Evolutionary conservation across 2,888 invertebrate genomes (phyloP).

Genomic region (Andricus curvator): DNA sequence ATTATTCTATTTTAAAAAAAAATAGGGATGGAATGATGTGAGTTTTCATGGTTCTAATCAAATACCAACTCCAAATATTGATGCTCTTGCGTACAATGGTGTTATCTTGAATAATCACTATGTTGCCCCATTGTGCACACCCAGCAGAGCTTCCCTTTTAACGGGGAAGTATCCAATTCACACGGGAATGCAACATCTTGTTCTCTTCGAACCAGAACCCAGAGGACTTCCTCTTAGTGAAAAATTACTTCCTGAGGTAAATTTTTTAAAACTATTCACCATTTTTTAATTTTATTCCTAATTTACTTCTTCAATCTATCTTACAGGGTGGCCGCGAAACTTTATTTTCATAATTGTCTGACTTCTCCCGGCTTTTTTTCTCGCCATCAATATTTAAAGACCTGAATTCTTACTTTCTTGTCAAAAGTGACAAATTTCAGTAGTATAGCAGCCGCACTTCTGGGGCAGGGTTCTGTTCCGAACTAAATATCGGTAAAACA

Average conservation of each 20-base stretch:
- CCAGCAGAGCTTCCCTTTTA: constrained; percentile 88
- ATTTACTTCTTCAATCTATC: background rate
- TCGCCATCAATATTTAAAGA: too few relatives aligned
- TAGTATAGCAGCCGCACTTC: too few relatives aligned
- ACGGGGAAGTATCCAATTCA: constrained; percentile 94
- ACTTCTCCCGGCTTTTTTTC: too few relatives aligned
- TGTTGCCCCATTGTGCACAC: constrained; percentile 91
- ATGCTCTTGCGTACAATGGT: constrained; percentile 90
- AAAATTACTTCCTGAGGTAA: constrained; percentile 84
- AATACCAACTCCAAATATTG: constrained; percentile 93
- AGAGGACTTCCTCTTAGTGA: constrained; percentile 85
- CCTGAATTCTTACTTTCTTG: too few relatives aligned
- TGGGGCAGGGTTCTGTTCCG: too few relatives aligned
- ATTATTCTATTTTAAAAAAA: background rate
- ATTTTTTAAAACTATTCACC: background rate
- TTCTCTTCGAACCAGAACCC: constrained; percentile 85
- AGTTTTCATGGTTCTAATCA: constrained; percentile 93
- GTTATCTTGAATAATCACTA: constrained; percentile 93
- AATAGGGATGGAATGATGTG: constrained; percentile 94
- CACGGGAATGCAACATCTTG: constrained; percentile 87
- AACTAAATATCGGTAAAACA: too few relatives aligned
- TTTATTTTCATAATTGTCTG: too few relatives aligned
- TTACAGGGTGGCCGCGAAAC: too few relatives aligned
- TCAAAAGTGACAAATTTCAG: too few relatives aligned
- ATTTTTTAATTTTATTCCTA: too few relatives aligned